These are phyloP conservation scores for Drosophila serrata DNA, from an alignment of 1,140 invertebrate genomes.

Conservation along the genomic window DNA sequence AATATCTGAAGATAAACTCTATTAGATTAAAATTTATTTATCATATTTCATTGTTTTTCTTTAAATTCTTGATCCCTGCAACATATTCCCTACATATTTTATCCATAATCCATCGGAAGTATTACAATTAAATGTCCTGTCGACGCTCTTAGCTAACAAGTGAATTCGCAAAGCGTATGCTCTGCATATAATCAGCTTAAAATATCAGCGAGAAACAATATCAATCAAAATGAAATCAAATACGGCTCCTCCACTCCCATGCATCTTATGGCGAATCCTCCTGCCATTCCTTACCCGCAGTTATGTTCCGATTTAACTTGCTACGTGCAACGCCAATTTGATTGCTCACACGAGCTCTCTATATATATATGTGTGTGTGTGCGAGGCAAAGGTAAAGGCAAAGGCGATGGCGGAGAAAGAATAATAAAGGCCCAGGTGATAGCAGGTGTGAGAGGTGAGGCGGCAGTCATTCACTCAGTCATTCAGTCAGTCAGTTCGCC, in stretches of 20 bases:
- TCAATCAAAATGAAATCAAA: conserved; percentile 78
- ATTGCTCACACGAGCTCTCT: conserved; percentile 43
- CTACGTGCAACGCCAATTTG: conserved; percentile 67
- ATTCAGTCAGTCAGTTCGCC: conserved; percentile 24
- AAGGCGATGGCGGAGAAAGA: conserved; percentile 31
- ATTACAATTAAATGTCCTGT: conserved; percentile 21
- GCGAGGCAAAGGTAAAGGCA: neutral
- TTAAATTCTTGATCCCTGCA: neutral
- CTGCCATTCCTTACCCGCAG: conserved; percentile 27
- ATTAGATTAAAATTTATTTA: neutral
- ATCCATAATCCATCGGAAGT: neutral
- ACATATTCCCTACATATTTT: neutral
- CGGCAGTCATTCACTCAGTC: conserved; percentile 24
- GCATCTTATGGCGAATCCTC: neutral
- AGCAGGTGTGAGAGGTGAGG: conserved; percentile 1
- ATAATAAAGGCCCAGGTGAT: conserved; percentile 29
- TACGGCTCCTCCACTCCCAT: conserved; percentile 14
- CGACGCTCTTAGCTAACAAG: conserved; percentile 6
- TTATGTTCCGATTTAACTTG: conserved; percentile 62
- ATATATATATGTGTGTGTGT: conserved; percentile 3
- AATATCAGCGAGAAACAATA: conserved; percentile 69
- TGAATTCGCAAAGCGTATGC: conserved; percentile 17
- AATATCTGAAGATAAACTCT: neutral
- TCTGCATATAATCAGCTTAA: conserved; percentile 67
- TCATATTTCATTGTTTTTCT: no score